Base-by-base conservation (phyloP, 2,888 invertebrate species). In the Bedellia somnulentella region DNA sequence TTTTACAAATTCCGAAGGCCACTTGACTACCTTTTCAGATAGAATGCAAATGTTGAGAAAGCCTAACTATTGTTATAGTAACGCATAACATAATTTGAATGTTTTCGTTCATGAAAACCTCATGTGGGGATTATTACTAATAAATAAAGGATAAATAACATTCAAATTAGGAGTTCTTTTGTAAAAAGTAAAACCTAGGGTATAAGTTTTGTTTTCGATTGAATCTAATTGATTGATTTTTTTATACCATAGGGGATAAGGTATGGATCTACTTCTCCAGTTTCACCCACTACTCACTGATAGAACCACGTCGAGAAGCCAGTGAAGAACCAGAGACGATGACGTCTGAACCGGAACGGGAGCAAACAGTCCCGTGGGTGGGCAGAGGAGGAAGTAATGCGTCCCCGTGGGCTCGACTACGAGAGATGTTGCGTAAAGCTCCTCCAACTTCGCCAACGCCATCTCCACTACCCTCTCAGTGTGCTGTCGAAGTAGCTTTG, bases 251-350 rank as follows among this genome's bases (percentile, higher is more conserved):
- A 75, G 80, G 85, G 29, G 91, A 91, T 56, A 80, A 87, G 37
- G 84, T 93, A 33, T 93, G 93, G 93, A 78, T 92, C 42, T 91
- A 89, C 61, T 92, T 92, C 57, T 83, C 89, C 39, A 89, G 89
- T 39, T 92, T 89, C 66, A 87, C 86, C 42, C 87, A 90, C 45
- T 82, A 89, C 49, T 87, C 88, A 38, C 68, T 89, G 37, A 73
- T 85, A 43, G 73, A 71, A 34, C 5, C 5, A 5, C n/a, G n/a
- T n/a, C 5, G 18, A 9, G 47, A 52, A 30, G 54, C 58, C 2
- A 57, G 63, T 4, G 70, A 70, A 35, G 83, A 81, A 37, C 77
- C 79, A 47, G 73, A 66, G 35, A 81, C 81, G 49, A 73, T 79
- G 10, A 68, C 57, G 15, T 58, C 60, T 11, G 73, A 66, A 2